phyloP scores from a whole-genome alignment of 2,888 invertebrate genomes.

The Elgonia sp. region DNA sequence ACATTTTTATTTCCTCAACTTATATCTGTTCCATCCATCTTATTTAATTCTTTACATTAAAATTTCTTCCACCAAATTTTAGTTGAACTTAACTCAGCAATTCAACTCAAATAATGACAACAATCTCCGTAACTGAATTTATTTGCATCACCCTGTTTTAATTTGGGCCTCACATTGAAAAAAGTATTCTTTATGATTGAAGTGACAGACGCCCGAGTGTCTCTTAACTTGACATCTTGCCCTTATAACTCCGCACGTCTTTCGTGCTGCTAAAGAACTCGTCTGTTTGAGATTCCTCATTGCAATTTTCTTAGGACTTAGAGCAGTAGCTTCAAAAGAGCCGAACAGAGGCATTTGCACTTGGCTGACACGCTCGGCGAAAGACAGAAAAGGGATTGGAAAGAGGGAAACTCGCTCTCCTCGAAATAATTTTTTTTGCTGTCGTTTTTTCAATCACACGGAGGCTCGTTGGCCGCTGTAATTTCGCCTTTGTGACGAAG shows the following conservation, averaged over 20 bases:
- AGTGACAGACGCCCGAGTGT: constrained; percentile 53
- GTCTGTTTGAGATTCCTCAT: constrained; percentile 66
- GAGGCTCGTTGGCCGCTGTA: constrained; percentile 80
- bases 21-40: too few species aligned
- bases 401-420: constrained; percentile 57
- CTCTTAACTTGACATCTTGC: constrained; percentile 60
- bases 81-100: too few species aligned
- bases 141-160: too few species aligned
- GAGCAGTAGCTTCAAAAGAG: constrained; percentile 64
- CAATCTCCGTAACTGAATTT: too few species aligned
- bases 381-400: constrained; percentile 68
- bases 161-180: too few species aligned
- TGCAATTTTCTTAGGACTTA: constrained; percentile 71
- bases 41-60: too few species aligned
- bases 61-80: too few species aligned
- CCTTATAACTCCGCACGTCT: constrained; percentile 59
- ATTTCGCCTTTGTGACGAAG: constrained; percentile 83
- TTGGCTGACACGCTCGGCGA: constrained; percentile 52
- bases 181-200: constrained; percentile 28
- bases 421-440: constrained; percentile 79
- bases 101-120: too few species aligned
- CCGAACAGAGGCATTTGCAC: constrained; percentile 67
- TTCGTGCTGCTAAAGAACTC: constrained; percentile 49
- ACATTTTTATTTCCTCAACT: too few species aligned
- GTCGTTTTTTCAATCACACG: constrained; percentile 83